phyloP scores from a whole-genome alignment of 2,888 invertebrate genomes.

The Scrobipalpa atriplicella region DNA sequence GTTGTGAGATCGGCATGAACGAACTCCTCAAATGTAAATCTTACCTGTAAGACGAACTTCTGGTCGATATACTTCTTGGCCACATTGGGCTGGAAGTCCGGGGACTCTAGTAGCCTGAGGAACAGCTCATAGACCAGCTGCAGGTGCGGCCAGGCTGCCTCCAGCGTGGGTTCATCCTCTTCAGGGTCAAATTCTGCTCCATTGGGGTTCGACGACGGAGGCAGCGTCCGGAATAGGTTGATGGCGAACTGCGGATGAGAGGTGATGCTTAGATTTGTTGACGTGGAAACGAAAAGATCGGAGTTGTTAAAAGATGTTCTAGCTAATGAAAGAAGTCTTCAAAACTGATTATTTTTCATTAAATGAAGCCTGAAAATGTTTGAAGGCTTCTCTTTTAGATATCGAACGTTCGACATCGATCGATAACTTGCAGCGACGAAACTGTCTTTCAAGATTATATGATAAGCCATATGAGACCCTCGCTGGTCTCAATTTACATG shows the following conservation, averaged over 20 bases:
- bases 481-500: too few species aligned
- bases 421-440: too few species aligned
- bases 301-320: too few species aligned
- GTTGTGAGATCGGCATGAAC: neutral
- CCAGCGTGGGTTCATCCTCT: constrained; percentile 97
- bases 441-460: too few species aligned
- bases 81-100: constrained; percentile 95
- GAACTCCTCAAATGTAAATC: constrained; percentile 30
- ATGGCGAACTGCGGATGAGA: constrained; percentile 86
- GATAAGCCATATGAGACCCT: too few species aligned
- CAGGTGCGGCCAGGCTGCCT: constrained; percentile 97
- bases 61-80: constrained; percentile 98
- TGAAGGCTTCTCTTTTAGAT: too few species aligned
- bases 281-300: too few species aligned
- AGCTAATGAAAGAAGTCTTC: too few species aligned
- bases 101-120: constrained; percentile 93
- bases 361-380: too few species aligned
- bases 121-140: constrained; percentile 91
- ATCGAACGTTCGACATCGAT: too few species aligned
- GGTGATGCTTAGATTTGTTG: too few species aligned
- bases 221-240: constrained; percentile 94
- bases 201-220: constrained; percentile 92
- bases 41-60: constrained; percentile 95
- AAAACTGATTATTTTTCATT: too few species aligned
- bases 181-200: constrained; percentile 96